A percentile compares a stretch with the other conserved stretches of the same genome.
Conservation (phyloP, 2,797 vertebrate genomes). For the Acrossocheilus wenchowensis region DNA sequence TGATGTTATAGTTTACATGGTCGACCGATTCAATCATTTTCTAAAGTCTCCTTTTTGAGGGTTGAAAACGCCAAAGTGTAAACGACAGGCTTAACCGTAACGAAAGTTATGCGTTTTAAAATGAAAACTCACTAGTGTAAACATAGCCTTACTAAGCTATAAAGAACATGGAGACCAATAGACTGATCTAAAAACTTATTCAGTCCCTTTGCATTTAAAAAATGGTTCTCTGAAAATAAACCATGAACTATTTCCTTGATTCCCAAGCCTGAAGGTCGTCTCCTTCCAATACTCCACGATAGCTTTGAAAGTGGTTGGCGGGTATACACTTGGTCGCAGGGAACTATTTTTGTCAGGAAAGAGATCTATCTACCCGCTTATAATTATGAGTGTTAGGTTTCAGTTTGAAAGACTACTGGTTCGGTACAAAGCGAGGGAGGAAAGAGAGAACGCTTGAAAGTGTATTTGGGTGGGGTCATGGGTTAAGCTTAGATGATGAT, state of each 20-base stretch:
- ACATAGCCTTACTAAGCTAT: not conserved
- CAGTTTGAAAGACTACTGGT: slow-evolving; percentile 77
- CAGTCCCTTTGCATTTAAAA: not conserved
- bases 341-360: slow-evolving; percentile 60
- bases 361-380: slow-evolving; percentile 44
- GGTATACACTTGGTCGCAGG: slow-evolving; percentile 54
- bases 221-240: not conserved
- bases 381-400: slow-evolving; percentile 79
- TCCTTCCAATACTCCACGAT: slow-evolving; percentile 17
- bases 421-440: slow-evolving; percentile 62
- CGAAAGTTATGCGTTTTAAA: not conserved
- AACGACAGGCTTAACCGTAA: not conserved
- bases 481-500: slow-evolving; percentile 57
- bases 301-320: slow-evolving; percentile 43
- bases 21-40: not conserved
- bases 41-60: no score
- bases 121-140: not conserved
- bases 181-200: not conserved
- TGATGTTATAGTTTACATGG: not conserved
- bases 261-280: slow-evolving; percentile 24
- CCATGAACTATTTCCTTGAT: slow-evolving; percentile 7
- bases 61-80: not conserved
- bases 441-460: slow-evolving; percentile 64
- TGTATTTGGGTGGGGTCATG: slow-evolving; percentile 69
- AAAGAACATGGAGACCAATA: not conserved